Evolutionary conservation across 2,888 invertebrate genomes (phyloP), one percentile per base, ranked within the genome.

Genomic region (Ochropleura plecta): DNA sequence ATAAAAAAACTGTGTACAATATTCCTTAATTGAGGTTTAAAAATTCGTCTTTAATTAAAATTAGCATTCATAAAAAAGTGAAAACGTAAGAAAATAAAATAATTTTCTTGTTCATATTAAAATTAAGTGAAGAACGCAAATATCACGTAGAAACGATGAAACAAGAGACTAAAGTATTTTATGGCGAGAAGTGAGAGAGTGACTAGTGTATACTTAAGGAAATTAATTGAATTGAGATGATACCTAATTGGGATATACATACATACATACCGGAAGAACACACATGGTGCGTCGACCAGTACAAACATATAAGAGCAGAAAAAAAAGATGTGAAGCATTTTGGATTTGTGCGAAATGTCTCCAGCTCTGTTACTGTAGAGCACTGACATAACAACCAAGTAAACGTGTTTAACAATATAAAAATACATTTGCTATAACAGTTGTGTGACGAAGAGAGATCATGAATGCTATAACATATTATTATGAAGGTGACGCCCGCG

Each of bases 281-380:
- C 10, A 51, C 9, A 42, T 14, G 18, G 14, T 46, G 53, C 16
- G 30, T 12, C n/a, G 44, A 14, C 16, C 46, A 16, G 20, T 55
- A 14, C 0, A n/a, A 48, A 48, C n/a, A 7, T 18, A 20, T 42
- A 14, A 18, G 0, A 44, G 12, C 42, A 14, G 42, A 6, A 16
- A 6, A n/a, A n/a, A 70, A 7, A 30, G 42, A 51, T 65, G 69
- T 70, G 66, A 66, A n/a, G 66, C 40, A 44, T 59, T 42, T 62
- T 12, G 42, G n/a, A 30, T 48, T 65, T 65, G 65, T 10, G 40
- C n/a, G 66, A 66, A n/a, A 40, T 6, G 8, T 10, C 12, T 49
- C 46, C 14, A 67, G 48, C 5, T 18, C 14, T 42, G n/a, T n/a
- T n/a, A n/a, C n/a, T n/a, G 14, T 46, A n/a, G 30, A 30, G 30